Base-by-base conservation (phyloP, 2,113 vertebrate species). In the Pterocles orientalis region DNA sequence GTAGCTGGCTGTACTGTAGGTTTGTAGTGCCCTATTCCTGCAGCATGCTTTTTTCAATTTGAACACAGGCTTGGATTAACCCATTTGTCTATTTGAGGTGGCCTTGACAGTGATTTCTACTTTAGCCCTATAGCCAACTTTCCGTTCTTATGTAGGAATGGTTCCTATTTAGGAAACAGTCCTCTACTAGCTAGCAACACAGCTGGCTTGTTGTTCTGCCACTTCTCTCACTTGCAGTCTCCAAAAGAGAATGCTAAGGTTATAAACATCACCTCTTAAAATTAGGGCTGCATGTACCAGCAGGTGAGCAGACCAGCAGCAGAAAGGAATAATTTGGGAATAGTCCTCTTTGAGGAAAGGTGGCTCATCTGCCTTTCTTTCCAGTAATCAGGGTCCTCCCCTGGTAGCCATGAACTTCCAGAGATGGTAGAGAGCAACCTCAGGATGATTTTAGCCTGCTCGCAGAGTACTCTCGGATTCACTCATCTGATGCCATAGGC, bases 301-400 rank as follows among this genome's bases (percentile, higher is more conserved):
- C 19, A 18, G 3, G 10, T 86, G 66, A 86, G n/a, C 41, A 79
- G 41, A 53, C 5, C 16, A 78, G 33, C 34, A 75, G 47, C 24
- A 86, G 24, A 39, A 83, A 53, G 28, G 48, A 77, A 36, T 43
- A 18, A 24, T 36, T 43, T 76, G 33, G 41, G 41, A 41, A 41
- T 41, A 41, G 17, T 7, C 10, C 14, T 71, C 50, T 41, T 7
- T 3, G 20, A 51, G 54, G 62, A 34, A 18, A 12, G 20, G 19
- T n/a, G 19, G 14, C 14, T 82, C 23, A 51, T 58, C 29, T 88
- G 36, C 7, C 3, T n/a, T 18, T 54, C n/a, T 19, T 53, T 14
- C 39, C 12, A 31, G 39, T 24, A 47, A 41, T n/a, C 0, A 0
- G 7, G 7, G 11, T 19, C 6, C 14, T 45, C 26, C 8, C 3